Evolutionary conservation across 2,113 vertebrate species (phyloP).

Genomic region (Grus americana): DNA sequence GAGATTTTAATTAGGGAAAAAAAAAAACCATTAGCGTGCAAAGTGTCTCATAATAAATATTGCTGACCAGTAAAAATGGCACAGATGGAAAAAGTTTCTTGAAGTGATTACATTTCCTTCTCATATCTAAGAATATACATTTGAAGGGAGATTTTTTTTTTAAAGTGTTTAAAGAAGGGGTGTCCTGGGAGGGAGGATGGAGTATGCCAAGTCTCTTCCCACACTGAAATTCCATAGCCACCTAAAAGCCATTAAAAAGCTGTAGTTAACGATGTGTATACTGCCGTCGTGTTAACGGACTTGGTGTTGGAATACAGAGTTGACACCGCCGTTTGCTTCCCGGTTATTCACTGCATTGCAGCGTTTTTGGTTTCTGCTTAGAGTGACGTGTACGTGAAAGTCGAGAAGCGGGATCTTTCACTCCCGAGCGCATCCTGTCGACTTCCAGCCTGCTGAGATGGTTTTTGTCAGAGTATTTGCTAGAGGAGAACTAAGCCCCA

Average conservation of each 20-base stretch:
- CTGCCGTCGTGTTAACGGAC: accelerated
- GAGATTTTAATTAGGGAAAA: not conserved
- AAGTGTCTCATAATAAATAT: not conserved
- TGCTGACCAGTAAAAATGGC: not conserved
- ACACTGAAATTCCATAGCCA: not conserved
- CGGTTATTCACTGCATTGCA: accelerated
- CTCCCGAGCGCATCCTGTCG: not conserved
- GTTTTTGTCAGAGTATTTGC: not conserved
- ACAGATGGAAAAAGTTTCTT: not conserved
- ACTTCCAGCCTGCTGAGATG: not conserved
- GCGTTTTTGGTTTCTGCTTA: not conserved
- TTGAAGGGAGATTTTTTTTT: not conserved
- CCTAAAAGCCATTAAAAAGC: not conserved
- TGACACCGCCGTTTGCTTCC: accelerated
- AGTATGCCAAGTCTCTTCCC: not conserved
- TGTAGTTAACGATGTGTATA: not conserved
- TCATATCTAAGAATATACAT: not conserved
- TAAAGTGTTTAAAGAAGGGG: not conserved
- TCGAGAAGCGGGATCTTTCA: accelerated
- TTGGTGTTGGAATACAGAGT: not conserved
- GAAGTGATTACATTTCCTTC: not conserved
- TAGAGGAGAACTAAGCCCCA: not conserved
- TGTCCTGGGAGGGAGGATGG: not conserved
- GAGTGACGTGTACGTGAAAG: accelerated
- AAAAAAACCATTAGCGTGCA: not conserved